Base-by-base conservation (phyloP, 1,140 invertebrate genomes). In the Brachionus koreanus region DNA sequence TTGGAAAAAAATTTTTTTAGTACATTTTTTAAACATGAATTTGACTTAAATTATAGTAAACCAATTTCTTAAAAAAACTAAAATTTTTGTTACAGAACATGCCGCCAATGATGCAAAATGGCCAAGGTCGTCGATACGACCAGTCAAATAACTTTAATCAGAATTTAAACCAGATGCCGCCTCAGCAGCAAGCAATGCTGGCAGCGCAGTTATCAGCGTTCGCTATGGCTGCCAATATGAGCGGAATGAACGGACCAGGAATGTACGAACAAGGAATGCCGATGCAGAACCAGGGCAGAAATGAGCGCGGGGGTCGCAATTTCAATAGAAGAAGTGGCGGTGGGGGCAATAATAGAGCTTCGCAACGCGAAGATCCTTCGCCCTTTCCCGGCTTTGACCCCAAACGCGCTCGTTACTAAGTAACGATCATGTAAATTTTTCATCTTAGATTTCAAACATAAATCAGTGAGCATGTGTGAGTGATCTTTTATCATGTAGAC, bases 141-240 rank as follows among this genome's bases (percentile, higher is more conserved):
- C 33, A 61, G 33, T 61, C 35, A 42, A 19, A 63, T 23, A 37
- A 37, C 57, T 42, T 39, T 42, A 65, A 57, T 33, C 76, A 65
- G 19, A 57, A 61, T 19, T 13, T 79, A 49, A 57, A 79, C 37
- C 76, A 79, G 39, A 57, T 61, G 61, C 76, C 49, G 25, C 76
- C 19, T 16, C 76, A 79, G 39, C 76, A 79, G 25, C 76, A 79
- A 19, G 76, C 76, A 19, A 61, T 79, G 76, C 13, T 79, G 25
- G 76, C 76, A 7, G 76, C 76, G 10, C 76, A 79, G 25, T 43
- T 79, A 25, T 79, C 76, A 0, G 76, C 76, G 9, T 79, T 79
- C 57, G 76, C 76, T 3, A 61, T 79, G 76, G 76, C 76, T 10
- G 76, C 76, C 9, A 69, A 69, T 19, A 69, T 69, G 65, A 39